Conservation (phyloP, 2,888 invertebrate genomes). For the Tenthredo distinguenda region DNA sequence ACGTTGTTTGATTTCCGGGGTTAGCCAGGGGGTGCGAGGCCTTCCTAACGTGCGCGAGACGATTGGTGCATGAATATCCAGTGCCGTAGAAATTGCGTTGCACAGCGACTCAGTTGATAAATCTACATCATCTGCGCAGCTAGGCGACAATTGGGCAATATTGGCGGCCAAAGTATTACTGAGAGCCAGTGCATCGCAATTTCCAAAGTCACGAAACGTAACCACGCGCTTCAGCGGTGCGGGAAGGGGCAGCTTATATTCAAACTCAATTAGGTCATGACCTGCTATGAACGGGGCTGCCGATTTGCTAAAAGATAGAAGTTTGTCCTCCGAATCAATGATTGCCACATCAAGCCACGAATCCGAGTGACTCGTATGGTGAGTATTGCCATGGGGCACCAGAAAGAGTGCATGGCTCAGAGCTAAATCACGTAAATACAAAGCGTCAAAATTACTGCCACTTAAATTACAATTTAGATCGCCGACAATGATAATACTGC, state of each 20-base stretch:
- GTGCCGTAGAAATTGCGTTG: too few relatives aligned
- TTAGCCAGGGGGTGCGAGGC: too few relatives aligned
- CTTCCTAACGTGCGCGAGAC: too few relatives aligned
- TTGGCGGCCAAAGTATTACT: not conserved
- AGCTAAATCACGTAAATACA: not conserved
- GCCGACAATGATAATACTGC: not conserved
- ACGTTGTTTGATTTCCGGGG: too few relatives aligned
- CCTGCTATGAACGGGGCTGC: slow-evolving; percentile 5
- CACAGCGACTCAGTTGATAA: too few relatives aligned
- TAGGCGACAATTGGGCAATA: not conserved
- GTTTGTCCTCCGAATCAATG: not conserved
- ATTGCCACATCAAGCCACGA: not conserved
- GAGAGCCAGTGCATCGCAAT: not conserved
- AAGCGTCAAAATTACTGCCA: not conserved
- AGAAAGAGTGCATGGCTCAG: not conserved
- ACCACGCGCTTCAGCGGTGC: not conserved
- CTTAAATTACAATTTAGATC: not conserved
- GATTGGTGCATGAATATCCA: too few relatives aligned
- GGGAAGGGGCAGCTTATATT: not conserved
- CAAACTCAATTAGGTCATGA: not conserved
- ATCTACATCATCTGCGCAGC: too few relatives aligned
- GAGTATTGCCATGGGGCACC: not conserved
- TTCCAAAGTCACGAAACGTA: not conserved
- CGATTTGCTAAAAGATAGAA: not conserved
- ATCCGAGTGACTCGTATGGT: not conserved